Evolutionary conservation across 2,888 invertebrate genomes (phyloP).

Genomic region (Euzetes globulus): DNA sequence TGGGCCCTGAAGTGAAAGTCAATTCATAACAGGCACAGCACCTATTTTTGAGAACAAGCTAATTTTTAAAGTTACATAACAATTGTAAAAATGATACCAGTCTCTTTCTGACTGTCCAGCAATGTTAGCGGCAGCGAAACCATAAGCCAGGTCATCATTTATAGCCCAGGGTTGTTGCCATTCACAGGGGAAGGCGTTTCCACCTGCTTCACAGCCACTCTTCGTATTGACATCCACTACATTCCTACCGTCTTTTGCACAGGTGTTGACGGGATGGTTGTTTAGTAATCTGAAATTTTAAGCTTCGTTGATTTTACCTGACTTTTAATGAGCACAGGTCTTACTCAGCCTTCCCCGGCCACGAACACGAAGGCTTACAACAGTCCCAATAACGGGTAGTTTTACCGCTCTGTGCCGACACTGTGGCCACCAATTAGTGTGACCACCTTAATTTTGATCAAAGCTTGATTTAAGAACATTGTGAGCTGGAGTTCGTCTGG

Average conservation of each 20-base stretch:
- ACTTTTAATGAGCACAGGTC: too few relatives aligned
- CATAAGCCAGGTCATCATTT: slow-evolving; percentile 34
- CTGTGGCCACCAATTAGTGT: too few relatives aligned
- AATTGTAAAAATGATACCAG: background rate
- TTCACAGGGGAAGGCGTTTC: slow-evolving; percentile 28
- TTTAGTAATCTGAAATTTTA: too few relatives aligned
- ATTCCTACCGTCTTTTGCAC: slow-evolving; percentile 29
- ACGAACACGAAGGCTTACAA: slow-evolving; percentile 37
- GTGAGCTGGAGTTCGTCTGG: too few relatives aligned
- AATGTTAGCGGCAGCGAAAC: slow-evolving; percentile 38
- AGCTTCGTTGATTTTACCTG: too few relatives aligned
- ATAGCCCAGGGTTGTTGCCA: slow-evolving; percentile 37
- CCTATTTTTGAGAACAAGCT: background rate
- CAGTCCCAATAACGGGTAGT: slow-evolving; percentile 39
- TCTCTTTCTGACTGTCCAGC: background rate
- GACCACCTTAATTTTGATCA: too few relatives aligned
- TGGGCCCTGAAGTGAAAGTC: slow-evolving; percentile 33
- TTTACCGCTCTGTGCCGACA: slow-evolving; percentile 8
- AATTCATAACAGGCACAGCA: slow-evolving; percentile 37
- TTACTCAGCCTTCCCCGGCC: slow-evolving; percentile 37
- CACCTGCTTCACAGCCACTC: slow-evolving; percentile 35
- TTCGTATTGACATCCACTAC: background rate
- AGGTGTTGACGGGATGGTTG: slow-evolving; percentile 11
- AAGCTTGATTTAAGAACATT: too few relatives aligned
- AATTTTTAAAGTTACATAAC: background rate